Evolutionary conservation across 2,888 invertebrate genomes (phyloP), one percentile per base, ranked within the genome.

Genomic region (Drosophila stalkeri): DNA sequence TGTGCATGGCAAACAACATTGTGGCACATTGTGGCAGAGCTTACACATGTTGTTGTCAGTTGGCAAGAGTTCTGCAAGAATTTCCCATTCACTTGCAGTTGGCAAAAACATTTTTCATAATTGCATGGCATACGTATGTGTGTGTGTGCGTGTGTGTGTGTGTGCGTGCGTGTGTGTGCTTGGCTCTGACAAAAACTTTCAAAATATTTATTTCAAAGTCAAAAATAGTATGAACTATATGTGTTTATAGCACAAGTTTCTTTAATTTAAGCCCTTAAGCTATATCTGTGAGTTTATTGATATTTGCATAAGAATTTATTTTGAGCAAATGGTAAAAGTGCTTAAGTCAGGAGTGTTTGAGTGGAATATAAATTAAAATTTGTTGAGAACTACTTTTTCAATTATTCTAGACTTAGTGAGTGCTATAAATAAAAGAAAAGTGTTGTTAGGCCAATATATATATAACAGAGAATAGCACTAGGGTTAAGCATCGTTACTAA

Each of bases 31-130:
- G 63, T n/a, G 41, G n/a, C 41, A 41, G n/a, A n/a, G 6, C 65
- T 84, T 84, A 71, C 70, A 72, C 67, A 71, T 79, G 63, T 64
- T 72, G 63, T 64, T 73, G 87, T 62, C 78, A 74, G 75, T 66
- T 72, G 64, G 52, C 75, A 69, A 65, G 18, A 18, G 41, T 31
- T 55, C 31, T 18, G 16, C 31, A 16, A 44, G 52, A 16, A n/a
- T 44, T 35, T 51, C 54, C 49, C 41, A 61, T 44, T 66, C 43
- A 41, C 56, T 43, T 64, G 51, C 60, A 33, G 54, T 57, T 55
- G 43, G 20, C 49, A 33, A 52, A 23, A 55, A 9, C 31, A 51
- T 39, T 61, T 62, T 43, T 54, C 54, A 80, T 82, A 88, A 82
- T 82, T 82, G 80, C 66, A 75, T 64, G 46, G 33, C 52, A 69